Evolutionary conservation across 2,113 vertebrate genomes (phyloP).

Genomic region (Campylorhamphus procurvoides): DNA sequence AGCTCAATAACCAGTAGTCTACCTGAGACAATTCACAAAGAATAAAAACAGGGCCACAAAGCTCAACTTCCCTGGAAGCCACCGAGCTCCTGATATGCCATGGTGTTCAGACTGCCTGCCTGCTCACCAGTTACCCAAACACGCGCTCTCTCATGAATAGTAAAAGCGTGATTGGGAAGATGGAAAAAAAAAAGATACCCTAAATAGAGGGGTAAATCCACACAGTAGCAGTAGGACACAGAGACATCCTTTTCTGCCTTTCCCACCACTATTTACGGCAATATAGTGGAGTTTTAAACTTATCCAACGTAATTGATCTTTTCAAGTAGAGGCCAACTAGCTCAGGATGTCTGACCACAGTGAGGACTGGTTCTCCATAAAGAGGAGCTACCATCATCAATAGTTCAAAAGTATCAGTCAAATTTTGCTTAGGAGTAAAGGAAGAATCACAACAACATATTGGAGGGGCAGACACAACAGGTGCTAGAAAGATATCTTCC

Average conservation of each 20-base stretch:
- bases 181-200: background rate
- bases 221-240: background rate
- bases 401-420: fast-evolving
- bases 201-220: background rate
- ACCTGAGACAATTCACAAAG: background rate
- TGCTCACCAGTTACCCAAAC: background rate
- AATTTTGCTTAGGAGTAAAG: background rate
- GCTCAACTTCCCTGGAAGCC: background rate
- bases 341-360: background rate
- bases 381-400: background rate
- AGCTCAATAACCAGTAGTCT: background rate
- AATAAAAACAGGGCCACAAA: background rate
- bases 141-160: fast-evolving
- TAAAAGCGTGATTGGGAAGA: background rate
- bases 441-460: background rate
- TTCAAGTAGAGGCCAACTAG: background rate
- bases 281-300: background rate
- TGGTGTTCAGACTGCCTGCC: background rate
- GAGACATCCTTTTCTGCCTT: background rate
- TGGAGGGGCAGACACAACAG: background rate
- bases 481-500: background rate
- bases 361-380: background rate
- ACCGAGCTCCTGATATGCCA: fast-evolving
- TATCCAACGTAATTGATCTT: background rate
- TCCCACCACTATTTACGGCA: background rate